A percentile compares a stretch with the other conserved stretches of the same genome.
phyloP scores from a whole-genome alignment of 2,888 invertebrate genomes.

The Galeruca laticollis region DNA sequence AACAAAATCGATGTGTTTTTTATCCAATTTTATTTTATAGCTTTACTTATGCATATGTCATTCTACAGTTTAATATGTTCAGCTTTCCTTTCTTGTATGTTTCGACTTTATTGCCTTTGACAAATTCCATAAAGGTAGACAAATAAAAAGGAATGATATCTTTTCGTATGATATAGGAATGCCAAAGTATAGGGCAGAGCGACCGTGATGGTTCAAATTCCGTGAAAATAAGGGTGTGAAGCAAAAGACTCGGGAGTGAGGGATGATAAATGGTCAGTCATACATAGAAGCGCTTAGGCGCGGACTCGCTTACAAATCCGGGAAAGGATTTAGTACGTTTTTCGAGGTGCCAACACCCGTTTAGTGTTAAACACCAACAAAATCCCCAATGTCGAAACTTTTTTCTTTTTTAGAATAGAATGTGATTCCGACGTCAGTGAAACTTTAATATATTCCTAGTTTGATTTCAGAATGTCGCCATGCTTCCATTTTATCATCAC shows the following conservation, averaged over 20 bases:
- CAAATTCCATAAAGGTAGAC: conserved; percentile 29
- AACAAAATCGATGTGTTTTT: no score
- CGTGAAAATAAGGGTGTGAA: conserved; percentile 51
- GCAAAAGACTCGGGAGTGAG: conserved; percentile 58
- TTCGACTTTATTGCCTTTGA: conserved; percentile 6
- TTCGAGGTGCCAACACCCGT: conserved; percentile 62
- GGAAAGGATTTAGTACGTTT: conserved; percentile 66
- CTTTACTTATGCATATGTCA: no score
- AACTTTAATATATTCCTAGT: conserved; percentile 54
- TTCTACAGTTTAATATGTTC: no score
- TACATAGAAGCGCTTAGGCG: conserved; percentile 65
- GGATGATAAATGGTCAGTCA: conserved; percentile 68
- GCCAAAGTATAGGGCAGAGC: conserved; percentile 27
- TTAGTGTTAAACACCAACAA: conserved; percentile 58
- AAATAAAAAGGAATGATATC: conserved; percentile 42
- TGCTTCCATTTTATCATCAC: neutral
- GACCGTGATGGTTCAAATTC: conserved; percentile 44
- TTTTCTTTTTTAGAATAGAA: conserved; percentile 50
- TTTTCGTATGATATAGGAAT: conserved; percentile 27
- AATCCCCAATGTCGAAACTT: conserved; percentile 56
- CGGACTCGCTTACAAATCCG: conserved; percentile 61
- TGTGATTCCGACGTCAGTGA: conserved; percentile 32
- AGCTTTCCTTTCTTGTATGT: neutral
- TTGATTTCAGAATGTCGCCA: conserved; percentile 49
- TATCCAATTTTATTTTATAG: no score